A percentile compares a stretch with the other conserved stretches of the same genome.
phyloP scores from a whole-genome alignment of 2,113 vertebrate genomes.

The Nerophis ophidion region DNA sequence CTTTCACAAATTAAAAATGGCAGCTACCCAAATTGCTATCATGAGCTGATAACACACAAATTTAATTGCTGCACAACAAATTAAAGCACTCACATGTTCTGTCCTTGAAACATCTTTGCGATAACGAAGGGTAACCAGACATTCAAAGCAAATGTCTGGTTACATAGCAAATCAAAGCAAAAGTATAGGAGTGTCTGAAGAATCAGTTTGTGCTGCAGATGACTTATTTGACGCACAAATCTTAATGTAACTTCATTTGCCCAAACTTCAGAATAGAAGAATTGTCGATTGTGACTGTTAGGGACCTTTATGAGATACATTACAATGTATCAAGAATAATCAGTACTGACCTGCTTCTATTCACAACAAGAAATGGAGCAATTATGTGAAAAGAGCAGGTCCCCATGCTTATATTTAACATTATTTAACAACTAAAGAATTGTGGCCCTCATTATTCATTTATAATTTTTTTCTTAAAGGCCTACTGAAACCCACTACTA shows the following conservation, averaged over 20 bases:
- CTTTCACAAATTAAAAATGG: background rate
- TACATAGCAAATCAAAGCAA: constrained; percentile 11
- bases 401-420: too few relatives aligned
- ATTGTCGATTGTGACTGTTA: constrained; percentile 3
- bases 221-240: constrained; percentile 15
- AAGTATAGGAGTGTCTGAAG: background rate
- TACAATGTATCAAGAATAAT: constrained; percentile 21
- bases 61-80: background rate
- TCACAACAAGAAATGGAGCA: constrained; percentile 33
- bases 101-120: background rate
- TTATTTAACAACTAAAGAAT: too few relatives aligned
- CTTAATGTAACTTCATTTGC: constrained; percentile 22
- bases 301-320: constrained; percentile 26
- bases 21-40: too few relatives aligned
- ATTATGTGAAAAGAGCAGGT: too few relatives aligned
- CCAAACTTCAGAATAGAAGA: constrained; percentile 11
- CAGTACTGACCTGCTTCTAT: constrained; percentile 1
- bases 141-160: too few relatives aligned
- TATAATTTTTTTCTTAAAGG: too few relatives aligned
- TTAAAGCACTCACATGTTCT: background rate
- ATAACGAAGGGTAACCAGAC: constrained; percentile 3
- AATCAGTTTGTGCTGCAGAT: constrained; percentile 5
- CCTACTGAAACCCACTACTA: too few relatives aligned
- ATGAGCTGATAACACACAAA: too few relatives aligned
- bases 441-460: too few relatives aligned